Base-by-base conservation (phyloP, 2,888 invertebrate genomes). In the Pseudeuparius sepicola region DNA sequence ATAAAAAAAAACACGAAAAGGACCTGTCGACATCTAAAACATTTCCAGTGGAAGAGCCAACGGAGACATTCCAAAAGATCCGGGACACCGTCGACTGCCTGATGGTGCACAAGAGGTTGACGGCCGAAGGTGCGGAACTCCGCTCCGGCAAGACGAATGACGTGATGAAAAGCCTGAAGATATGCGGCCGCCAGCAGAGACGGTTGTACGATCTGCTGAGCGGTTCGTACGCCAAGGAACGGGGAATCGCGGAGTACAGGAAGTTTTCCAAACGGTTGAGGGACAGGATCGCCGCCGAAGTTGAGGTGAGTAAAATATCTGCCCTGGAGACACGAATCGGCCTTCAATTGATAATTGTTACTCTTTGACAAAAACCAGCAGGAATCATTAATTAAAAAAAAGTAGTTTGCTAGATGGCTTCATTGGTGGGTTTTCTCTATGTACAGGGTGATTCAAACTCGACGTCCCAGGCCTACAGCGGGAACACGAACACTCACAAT, bases 11-110 rank as follows among this genome's bases (percentile, higher is more conserved):
- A n/a, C n/a, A n/a, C n/a, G n/a, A n/a, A n/a, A n/a, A n/a, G n/a
- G n/a, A n/a, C n/a, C n/a, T n/a, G n/a, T n/a, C n/a, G n/a, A n/a
- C n/a, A n/a, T n/a, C n/a, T n/a, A n/a, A n/a, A n/a, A n/a, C n/a
- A n/a, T 34, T 53, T 52, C 30, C 72, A 65, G 96, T 96, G 15
- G 98, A 98, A 64, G 93, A 92, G 61, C 94, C 97, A 0, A 93
- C 93, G 1, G 79, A 82, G 42, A 78, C 82, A 35, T 97, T 96
- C 55, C 85, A 87, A 57, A 71, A 82, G 37, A 71, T 97, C 43
- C 72, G 97, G 46, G 96, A 97, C 64, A 39, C 48, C 13, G 47
- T 49, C 27, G 56, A 56, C 31, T 45, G 49, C 24, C 12, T 38
- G 4, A 28, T 43, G 7, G 29, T 56, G 5, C 42, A 46, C 16